These are phyloP conservation scores for Gonatopus flavifemur DNA, from an alignment of 1,140 invertebrate species.

Conservation along the genomic window DNA sequence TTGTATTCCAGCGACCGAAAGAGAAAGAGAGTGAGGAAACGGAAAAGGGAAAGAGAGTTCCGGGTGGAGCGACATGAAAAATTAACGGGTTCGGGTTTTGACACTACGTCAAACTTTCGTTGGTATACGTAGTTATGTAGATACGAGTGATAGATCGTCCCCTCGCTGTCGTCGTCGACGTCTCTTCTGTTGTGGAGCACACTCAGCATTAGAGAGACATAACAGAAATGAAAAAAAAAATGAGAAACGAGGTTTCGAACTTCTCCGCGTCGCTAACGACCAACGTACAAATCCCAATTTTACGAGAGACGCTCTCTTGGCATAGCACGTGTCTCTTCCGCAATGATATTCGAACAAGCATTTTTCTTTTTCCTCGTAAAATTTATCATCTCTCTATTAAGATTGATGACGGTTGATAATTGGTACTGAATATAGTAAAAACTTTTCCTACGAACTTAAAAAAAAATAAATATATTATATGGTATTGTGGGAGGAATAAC, in stretches of 20 bases:
- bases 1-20: constrained; percentile 8
- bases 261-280: constrained; percentile 22
- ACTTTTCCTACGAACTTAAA: no score
- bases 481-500: no score
- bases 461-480: no score
- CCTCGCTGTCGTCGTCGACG: constrained; percentile 12
- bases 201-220: background rate
- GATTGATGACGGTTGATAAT: no score
- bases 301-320: constrained; percentile 26
- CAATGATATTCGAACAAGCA: constrained; percentile 2
- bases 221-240: background rate
- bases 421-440: no score
- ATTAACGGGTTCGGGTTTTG: constrained; percentile 43
- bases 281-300: constrained; percentile 28
- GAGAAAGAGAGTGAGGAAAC: background rate
- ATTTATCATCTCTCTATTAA: constrained; percentile 16
- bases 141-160: constrained; percentile 41
- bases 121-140: no score
- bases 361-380: constrained; percentile 18
- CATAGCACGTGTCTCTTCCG: no score
- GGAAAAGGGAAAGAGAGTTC: constrained; percentile 19
- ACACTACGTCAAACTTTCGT: constrained; percentile 44
- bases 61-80: constrained; percentile 42
- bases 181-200: background rate
- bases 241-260: constrained; percentile 22